Conservation (phyloP, 2,113 vertebrate genomes). For the Camelus dromedarius region DNA sequence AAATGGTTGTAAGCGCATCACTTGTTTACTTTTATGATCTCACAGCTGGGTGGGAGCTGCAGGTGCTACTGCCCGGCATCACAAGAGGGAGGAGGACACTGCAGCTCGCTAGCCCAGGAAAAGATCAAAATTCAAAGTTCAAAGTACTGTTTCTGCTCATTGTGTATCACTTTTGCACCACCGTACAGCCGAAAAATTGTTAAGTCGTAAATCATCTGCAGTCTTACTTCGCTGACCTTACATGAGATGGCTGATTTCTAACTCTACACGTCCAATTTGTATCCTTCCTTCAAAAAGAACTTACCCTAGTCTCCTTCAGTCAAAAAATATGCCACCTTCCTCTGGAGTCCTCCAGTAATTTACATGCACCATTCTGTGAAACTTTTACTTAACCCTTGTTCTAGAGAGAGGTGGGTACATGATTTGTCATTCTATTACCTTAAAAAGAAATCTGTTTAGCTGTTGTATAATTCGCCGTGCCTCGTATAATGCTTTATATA, state of each 20-base stretch:
- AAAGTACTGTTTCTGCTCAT: not conserved
- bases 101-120: not conserved
- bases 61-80: not conserved
- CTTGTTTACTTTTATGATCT: not conserved
- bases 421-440: not conserved
- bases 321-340: not conserved
- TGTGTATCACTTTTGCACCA: not conserved
- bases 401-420: not conserved
- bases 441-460: not conserved
- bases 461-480: not conserved
- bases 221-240: not conserved
- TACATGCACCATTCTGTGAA: not conserved
- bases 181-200: not conserved
- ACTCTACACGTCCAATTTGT: not conserved
- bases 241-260: not conserved
- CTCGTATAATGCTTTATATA: not conserved
- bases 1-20: not conserved
- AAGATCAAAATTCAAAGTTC: not conserved
- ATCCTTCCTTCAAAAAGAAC: not conserved
- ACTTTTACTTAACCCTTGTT: not conserved
- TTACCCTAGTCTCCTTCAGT: not conserved
- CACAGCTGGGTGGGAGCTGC: not conserved
- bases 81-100: not conserved
- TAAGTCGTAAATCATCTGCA: not conserved
- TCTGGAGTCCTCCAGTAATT: not conserved